Evolutionary conservation across 2,888 invertebrate species (phyloP).

Genomic region (Agrilus mali): DNA sequence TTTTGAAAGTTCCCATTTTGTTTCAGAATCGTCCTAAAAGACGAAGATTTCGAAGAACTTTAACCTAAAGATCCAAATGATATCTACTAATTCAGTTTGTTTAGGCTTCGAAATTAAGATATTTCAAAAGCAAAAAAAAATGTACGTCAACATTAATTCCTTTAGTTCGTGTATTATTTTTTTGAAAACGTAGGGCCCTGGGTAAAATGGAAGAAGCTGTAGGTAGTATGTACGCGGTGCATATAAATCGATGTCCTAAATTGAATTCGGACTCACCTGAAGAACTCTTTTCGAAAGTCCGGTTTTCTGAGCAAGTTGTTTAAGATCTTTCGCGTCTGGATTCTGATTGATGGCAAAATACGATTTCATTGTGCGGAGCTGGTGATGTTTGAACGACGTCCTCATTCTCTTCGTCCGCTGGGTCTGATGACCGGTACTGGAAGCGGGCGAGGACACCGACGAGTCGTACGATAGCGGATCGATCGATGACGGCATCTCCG

Average conservation of each 20-base stretch:
- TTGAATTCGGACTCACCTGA: constrained; percentile 53
- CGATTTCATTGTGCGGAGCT: constrained; percentile 96
- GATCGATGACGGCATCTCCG: constrained; percentile 64
- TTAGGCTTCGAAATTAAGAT: too few relatives aligned
- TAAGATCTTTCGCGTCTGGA: constrained; percentile 97
- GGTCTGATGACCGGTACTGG: constrained; percentile 40
- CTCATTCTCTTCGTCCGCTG: constrained; percentile 90
- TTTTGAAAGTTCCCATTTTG: too few relatives aligned
- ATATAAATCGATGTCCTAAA: neutral
- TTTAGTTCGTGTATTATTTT: too few relatives aligned
- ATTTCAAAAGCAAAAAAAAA: too few relatives aligned
- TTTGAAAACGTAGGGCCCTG: too few relatives aligned
- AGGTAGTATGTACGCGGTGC: neutral
- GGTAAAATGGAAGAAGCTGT: too few relatives aligned
- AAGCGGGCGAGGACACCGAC: constrained; percentile 57
- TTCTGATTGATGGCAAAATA: constrained; percentile 99
- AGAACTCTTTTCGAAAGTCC: constrained; percentile 94
- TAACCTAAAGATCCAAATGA: too few relatives aligned
- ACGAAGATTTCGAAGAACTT: too few relatives aligned
- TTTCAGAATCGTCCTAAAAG: too few relatives aligned
- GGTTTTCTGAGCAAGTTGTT: constrained; percentile 96
- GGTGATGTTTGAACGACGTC: constrained; percentile 98
- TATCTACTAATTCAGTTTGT: too few relatives aligned
- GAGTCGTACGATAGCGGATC: constrained; percentile 65
- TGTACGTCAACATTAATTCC: too few relatives aligned